Evolutionary conservation across 2,888 invertebrate genomes (phyloP).

Genomic region (Agrotis exclamationis): DNA sequence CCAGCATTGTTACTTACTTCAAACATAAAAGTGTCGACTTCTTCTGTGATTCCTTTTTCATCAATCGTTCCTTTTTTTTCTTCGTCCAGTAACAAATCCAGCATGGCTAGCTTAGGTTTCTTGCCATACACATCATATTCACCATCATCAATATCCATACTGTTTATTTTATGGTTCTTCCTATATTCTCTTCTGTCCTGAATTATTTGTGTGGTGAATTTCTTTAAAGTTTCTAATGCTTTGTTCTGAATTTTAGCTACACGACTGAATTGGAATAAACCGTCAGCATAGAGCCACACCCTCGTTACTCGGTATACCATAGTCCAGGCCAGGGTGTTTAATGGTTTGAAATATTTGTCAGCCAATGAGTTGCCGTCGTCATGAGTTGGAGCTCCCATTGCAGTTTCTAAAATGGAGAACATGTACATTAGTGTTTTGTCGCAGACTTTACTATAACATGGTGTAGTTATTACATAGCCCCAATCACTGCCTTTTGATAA

Average conservation of each 20-base stretch:
- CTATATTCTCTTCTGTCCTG: slow-evolving; percentile 71
- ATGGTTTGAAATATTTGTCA: slow-evolving; percentile 82
- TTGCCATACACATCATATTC: slow-evolving; percentile 73
- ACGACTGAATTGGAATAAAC: slow-evolving; percentile 29
- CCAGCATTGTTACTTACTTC: slow-evolving; percentile 82
- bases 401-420: slow-evolving; percentile 69
- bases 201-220: slow-evolving; percentile 89
- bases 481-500: not conserved
- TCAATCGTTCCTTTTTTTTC: slow-evolving; percentile 90
- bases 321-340: slow-evolving; percentile 54
- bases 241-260: slow-evolving; percentile 32
- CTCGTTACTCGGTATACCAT: slow-evolving; percentile 54
- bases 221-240: slow-evolving; percentile 84
- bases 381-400: slow-evolving; percentile 91
- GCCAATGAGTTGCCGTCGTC: slow-evolving; percentile 70
- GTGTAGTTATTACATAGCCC: not conserved
- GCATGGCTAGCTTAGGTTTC: slow-evolving; percentile 90
- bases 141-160: slow-evolving; percentile 20
- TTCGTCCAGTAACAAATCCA: slow-evolving; percentile 92
- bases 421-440: not conserved
- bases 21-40: slow-evolving; percentile 94
- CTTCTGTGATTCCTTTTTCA: slow-evolving; percentile 92
- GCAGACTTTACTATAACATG: too few species aligned
- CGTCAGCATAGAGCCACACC: slow-evolving; percentile 58
- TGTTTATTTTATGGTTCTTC: slow-evolving; percentile 44